Base-by-base conservation (phyloP, 2,888 invertebrate genomes). In the Microplitis manilae region DNA sequence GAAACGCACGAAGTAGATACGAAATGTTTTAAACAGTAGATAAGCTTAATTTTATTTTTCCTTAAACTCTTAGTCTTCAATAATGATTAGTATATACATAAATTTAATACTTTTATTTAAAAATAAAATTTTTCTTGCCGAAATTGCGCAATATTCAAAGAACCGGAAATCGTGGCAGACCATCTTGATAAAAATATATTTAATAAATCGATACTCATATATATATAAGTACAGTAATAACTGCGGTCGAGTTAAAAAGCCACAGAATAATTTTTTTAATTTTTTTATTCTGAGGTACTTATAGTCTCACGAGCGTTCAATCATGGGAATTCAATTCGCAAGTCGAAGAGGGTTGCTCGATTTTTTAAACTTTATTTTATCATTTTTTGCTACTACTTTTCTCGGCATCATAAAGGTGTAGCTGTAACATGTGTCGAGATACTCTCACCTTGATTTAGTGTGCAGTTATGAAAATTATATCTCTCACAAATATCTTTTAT, bases 261-360 rank as follows among this genome's bases (percentile, higher is more conserved):
- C 60, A 59, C 9, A 50, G 30, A 67, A 60, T 20, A 70, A 30
- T 6, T 50, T 70, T 15, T 6, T 30, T 69, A 50, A 41, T 60
- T 30, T 60, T 38, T 17, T n/a, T 17, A 41, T 41, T 50, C 7
- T 13, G 20, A 60, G 20, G 20, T 30, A 59, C 20, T 17, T 30
- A 30, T 0, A 30, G 30, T 17, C 60, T n/a, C 17, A 8, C 60
- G 9, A 70, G 20, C 50, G 5, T 50, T 20, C 20, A 70, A 70
- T 70, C 59, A 60, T 70, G 70, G 30, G 30, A 60, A 60, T 70
- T 70, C 59, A 60, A 70, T 70, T 70, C n/a, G 13, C 7, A 6
- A 20, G 70, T 50, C 13, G 8, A 9, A 50, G 50, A 50, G 50
- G 50, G 50, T 50, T 50, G 8, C 50, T 50, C 50, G 13, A 50